Evolutionary conservation across 2,113 vertebrate species (phyloP), one percentile per base, ranked within the genome.

Genomic region (Spea bombifrons): DNA sequence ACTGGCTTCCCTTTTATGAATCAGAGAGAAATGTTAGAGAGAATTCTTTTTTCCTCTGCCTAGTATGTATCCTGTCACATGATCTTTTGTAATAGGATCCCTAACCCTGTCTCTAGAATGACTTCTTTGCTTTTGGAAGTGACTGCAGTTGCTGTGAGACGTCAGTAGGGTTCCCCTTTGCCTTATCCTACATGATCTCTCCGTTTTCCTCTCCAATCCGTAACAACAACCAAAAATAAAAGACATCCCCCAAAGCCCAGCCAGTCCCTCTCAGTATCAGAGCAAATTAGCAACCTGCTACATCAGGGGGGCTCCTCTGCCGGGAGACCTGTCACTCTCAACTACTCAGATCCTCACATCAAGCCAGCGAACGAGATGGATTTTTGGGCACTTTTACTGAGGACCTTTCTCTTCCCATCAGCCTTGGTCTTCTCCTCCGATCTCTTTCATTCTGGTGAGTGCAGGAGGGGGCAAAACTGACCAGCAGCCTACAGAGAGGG

Each of bases 31-130:
- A 64, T 45, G 10, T 8, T 44, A 44, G 66, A 75, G 68, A 69
- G 57, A 17, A 63, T 16, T 63, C 49, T 30, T 30, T 30, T 30
- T 77, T 77, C 70, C 57, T 79, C 59, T 72, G n/a, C 16, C 13
- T 71, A 30, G 77, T 67, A 73, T 73, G 81, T 91, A 92, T 92
- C 92, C 92, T 92, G 91, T 93, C 92, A 93, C 92, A 90, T 93
- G 92, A 81, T 83, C 43, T 1, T 30, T 88, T 83, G 92, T 90
- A 93, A 92, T 92, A 79, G 90, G 92, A 93, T 92, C 90, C 89
- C 82, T 85, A 44, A 69, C 43, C 46, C 75, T 59, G 75, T 77
- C 75, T 67, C 63, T 67, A 59, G 6, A 67, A 68, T 55, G 50
- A 16, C 76, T 66, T 64, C 68, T 64, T 66, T 5, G 76, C 16